Base-by-base conservation (phyloP, 2,113 vertebrate genomes). In the Amphilophus citrinellus region DNA sequence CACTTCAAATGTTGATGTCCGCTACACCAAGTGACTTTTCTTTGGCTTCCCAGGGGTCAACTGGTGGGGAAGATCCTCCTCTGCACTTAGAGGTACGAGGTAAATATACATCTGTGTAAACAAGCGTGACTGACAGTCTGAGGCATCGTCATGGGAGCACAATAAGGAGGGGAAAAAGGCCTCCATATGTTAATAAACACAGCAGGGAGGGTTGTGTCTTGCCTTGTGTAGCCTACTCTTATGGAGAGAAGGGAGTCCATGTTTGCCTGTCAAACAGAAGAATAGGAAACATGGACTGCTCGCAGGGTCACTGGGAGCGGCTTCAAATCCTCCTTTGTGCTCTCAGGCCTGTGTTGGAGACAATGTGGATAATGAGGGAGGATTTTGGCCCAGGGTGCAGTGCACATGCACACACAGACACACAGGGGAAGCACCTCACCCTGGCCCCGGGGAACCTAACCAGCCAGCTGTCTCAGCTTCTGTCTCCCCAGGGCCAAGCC, bases 71-170 rank as follows among this genome's bases (percentile, higher is more conserved):
- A 61, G 71, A 93, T 86, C 82, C 88, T 71, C 92, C 84, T 80
- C 78, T 80, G 75, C 73, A 77, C 87, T 75, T 82, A 66, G 66
- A 85, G 84, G 76, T 86, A 71, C 76, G 58, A 84, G 82, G 90
- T 94, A 93, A 89, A 91, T 73, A 83, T 90, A 89, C 95, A 96
- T 95, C 95, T 95, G 95, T 95, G 93, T 87, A 95, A 96, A 96
- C 94, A 95, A 82, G 68, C 13, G 18, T 92, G 90, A 93, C 84
- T 87, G 86, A 90, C 93, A 85, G 89, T 80, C 75, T 7, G 35
- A 85, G 79, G 73, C 58, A 58, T 71, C 20, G 59, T 77, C 78
- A 27, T 37, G 91, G 83, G 68, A 80, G 81, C 80, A 76, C 82
- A 89, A 89, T 77, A 77, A 35, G 63, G 84, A 87, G 80, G 84